A percentile compares a stretch with the other conserved stretches of the same genome.
Evolutionary conservation across 2,113 vertebrate species (phyloP).

Genomic region (Scolopax mira): DNA sequence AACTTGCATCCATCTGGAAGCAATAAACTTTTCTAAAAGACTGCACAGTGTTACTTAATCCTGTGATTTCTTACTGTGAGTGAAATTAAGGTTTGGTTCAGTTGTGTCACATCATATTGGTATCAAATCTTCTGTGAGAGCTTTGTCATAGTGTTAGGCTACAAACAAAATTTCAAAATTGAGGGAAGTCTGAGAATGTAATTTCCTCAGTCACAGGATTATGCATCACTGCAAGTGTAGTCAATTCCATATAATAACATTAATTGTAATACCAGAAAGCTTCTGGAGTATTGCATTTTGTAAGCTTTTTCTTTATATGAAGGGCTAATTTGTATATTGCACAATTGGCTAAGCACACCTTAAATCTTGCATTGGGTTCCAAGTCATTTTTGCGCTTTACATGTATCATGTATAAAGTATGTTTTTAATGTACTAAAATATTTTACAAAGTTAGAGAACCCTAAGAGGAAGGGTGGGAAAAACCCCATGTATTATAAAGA

Average conservation of each 20-base stretch:
- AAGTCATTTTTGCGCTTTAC: background rate
- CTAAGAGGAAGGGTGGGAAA: background rate
- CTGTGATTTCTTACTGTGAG: constrained; percentile 86
- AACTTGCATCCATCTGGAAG: constrained; percentile 89
- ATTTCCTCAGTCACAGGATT: constrained; percentile 39
- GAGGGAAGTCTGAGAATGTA: constrained; percentile 17
- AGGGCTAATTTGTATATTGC: background rate
- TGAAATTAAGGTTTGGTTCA: constrained; percentile 85
- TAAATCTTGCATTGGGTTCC: background rate
- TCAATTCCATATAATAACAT: background rate
- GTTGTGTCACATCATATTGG: constrained; percentile 84
- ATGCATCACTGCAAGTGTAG: background rate
- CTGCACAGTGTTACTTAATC: constrained; percentile 90
- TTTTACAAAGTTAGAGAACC: background rate
- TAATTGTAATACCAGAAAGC: background rate
- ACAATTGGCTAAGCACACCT: background rate
- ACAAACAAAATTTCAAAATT: constrained; percentile 18
- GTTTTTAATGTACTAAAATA: background rate
- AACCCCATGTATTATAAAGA: background rate
- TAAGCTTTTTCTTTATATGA: background rate
- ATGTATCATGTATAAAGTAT: background rate
- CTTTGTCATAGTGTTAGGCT: constrained; percentile 32
- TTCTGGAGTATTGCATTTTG: background rate
- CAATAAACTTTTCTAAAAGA: constrained; percentile 91
- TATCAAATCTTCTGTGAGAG: constrained; percentile 79